Percentiles rank a stretch among this genome's conserved stretches.
phyloP scores from a whole-genome alignment of 2,797 vertebrate genomes.

The Valencia hispanica region DNA sequence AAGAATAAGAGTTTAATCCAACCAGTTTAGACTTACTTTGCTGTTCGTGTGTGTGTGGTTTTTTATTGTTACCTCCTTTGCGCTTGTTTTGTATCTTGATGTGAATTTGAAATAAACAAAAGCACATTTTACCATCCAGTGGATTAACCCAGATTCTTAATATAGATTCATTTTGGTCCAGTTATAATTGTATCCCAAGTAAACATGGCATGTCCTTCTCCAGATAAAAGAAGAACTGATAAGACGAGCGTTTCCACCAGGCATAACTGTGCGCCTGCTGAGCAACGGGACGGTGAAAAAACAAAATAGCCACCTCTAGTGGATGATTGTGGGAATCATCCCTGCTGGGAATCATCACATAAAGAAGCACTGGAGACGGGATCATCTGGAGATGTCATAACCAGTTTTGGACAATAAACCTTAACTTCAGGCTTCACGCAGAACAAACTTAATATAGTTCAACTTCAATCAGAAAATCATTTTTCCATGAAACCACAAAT shows the following conservation, averaged over 20 bases:
- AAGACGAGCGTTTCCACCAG: not conserved
- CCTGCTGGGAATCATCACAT: not conserved
- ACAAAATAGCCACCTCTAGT: not conserved
- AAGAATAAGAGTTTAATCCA: not conserved
- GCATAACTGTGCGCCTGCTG: not conserved
- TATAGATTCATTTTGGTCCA: not conserved
- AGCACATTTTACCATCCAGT: not conserved
- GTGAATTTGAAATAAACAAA: no score
- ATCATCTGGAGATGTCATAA: not conserved
- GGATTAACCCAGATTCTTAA: not conserved
- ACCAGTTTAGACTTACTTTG: not conserved
- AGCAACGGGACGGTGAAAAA: not conserved
- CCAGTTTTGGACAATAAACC: not conserved
- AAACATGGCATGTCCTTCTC: not conserved
- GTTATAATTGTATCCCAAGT: not conserved
- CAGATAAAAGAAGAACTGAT: not conserved
- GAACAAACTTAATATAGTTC: not conserved
- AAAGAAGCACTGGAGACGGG: not conserved
- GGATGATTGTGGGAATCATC: not conserved
- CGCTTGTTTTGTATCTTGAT: not conserved
- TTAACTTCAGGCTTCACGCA: not conserved
- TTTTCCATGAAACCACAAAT: no score
- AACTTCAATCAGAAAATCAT: not conserved
- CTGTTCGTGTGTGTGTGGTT: not conserved
- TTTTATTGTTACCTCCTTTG: not conserved